These are phyloP conservation scores for Zapus hudsonius DNA, from an alignment of 2,113 vertebrate genomes.

Conservation along the genomic window DNA sequence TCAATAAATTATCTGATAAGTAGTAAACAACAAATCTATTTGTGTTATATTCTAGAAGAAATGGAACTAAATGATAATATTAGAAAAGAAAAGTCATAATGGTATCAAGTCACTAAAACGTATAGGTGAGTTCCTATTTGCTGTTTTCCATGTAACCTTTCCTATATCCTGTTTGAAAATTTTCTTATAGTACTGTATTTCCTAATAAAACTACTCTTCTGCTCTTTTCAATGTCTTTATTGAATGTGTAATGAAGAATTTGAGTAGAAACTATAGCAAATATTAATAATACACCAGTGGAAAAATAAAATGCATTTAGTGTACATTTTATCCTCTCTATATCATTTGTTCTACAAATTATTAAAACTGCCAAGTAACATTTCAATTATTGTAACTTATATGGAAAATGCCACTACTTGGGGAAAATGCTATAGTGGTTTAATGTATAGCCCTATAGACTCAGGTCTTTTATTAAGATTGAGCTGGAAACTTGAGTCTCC, in stretches of 20 bases:
- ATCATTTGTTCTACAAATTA: slow-evolving; percentile 1
- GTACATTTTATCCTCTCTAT: background rate
- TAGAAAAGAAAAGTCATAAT: background rate
- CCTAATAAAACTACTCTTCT: no score
- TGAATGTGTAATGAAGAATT: background rate
- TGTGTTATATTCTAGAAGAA: background rate
- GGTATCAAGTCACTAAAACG: background rate
- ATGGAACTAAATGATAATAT: background rate
- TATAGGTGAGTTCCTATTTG: background rate
- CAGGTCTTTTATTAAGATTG: no score
- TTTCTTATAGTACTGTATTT: background rate
- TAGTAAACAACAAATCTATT: background rate
- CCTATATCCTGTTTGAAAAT: background rate
- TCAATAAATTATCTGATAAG: background rate
- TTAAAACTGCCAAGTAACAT: background rate
- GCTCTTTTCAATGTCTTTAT: background rate
- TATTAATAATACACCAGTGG: background rate
- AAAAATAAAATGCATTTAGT: background rate
- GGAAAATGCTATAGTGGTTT: background rate
- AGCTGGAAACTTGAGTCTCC: no score
- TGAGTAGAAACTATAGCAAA: background rate
- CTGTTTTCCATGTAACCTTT: background rate
- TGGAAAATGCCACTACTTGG: slow-evolving; percentile 4
- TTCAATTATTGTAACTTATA: background rate
- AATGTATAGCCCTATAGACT: no score